phyloP scores from a whole-genome alignment of 2,797 vertebrate species.

The Chanos chanos region DNA sequence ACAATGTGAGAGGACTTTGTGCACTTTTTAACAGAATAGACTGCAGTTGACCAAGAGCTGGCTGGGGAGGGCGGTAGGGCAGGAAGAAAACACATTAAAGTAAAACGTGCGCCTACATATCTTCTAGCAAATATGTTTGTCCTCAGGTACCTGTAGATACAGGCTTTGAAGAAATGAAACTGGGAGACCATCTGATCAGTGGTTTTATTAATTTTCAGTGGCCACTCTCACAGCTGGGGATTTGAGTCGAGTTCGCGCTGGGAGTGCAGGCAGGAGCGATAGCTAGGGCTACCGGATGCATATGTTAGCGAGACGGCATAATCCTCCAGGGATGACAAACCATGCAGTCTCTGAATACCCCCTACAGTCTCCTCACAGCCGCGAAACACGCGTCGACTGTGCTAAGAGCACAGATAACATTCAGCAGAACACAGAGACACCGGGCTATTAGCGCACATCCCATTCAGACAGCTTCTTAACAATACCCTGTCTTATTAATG shows the following conservation, averaged over 20 bases:
- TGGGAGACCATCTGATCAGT: conserved; percentile 32
- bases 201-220: conserved; percentile 25
- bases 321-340: conserved; percentile 40
- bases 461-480: conserved; percentile 60
- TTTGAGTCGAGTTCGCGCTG: conserved; percentile 1
- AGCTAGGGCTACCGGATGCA: conserved; percentile 30
- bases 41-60: too few relatives aligned
- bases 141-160: conserved; percentile 10
- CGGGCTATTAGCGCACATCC: conserved; percentile 57
- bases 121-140: neutral
- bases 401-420: conserved; percentile 52
- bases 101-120: neutral
- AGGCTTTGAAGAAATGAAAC: conserved; percentile 19
- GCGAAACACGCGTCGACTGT: neutral
- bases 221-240: conserved; percentile 9
- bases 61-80: too few relatives aligned
- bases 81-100: conserved; percentile 16
- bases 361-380: conserved; percentile 31
- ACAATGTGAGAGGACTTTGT: too few relatives aligned
- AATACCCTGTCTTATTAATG: conserved; percentile 63
- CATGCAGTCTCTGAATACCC: conserved; percentile 35
- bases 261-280: conserved; percentile 21
- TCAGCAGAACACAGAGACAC: conserved; percentile 51
- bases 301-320: conserved; percentile 36
- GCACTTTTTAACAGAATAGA: too few relatives aligned